Conservation (phyloP, 2,797 vertebrate species). For the Iguana delicatissima region DNA sequence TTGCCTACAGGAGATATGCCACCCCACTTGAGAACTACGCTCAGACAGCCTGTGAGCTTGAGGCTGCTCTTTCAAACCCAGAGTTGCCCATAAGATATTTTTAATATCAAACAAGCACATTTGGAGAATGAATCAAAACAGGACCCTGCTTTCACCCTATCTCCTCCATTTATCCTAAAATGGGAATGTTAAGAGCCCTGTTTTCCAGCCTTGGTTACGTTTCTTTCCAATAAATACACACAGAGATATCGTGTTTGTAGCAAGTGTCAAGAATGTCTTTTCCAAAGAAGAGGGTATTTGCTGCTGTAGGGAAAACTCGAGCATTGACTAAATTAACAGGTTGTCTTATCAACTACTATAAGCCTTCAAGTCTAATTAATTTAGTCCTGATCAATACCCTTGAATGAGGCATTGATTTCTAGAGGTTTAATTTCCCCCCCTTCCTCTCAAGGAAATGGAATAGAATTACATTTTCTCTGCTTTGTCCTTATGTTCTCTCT, state of each 20-base stretch:
- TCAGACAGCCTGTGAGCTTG: background rate
- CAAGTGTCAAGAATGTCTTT: conserved; percentile 79
- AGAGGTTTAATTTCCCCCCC: conserved; percentile 63
- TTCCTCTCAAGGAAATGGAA: conserved; percentile 37
- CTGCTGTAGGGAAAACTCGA: conserved; percentile 86
- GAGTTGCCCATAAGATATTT: background rate
- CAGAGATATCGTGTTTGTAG: background rate
- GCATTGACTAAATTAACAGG: conserved; percentile 89
- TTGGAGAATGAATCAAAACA: background rate
- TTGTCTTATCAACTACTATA: conserved; percentile 88
- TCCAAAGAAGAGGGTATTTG: conserved; percentile 85
- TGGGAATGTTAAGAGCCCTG: background rate
- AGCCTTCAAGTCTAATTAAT: conserved; percentile 89
- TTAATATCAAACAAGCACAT: background rate
- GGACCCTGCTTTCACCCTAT: no score
- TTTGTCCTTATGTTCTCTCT: conserved; percentile 20
- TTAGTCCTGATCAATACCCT: conserved; percentile 87
- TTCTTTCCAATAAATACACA: background rate
- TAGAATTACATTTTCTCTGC: conserved; percentile 21
- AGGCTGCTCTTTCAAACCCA: background rate
- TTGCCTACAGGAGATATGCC: background rate
- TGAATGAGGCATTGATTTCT: conserved; percentile 89
- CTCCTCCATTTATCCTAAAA: background rate
- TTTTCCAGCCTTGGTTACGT: background rate
- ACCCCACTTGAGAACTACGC: no score